Base-by-base conservation (phyloP, 2,888 invertebrate species). In the Lithophane leautieri region DNA sequence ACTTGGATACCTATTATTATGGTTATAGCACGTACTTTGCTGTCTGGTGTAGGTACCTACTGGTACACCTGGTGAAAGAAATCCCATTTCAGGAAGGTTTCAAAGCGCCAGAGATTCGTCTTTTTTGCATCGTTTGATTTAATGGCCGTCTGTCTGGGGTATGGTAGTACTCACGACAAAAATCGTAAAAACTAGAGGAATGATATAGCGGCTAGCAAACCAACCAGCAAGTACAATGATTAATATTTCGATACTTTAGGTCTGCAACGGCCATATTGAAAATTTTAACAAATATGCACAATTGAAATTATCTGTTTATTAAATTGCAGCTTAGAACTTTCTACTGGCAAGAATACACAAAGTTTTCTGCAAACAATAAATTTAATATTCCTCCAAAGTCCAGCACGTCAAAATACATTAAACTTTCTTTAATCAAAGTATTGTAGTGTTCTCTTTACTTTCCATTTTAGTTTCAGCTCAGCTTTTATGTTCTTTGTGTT, bases 111-210 rank as follows among this genome's bases (percentile, higher is more conserved):
- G 47, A 34, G n/a, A 19, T 28, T 61, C 16, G 52, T 54, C 14
- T 79, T 77, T 76, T 81, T 68, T 75, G 68, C 58, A 54, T 65
- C 25, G n/a, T 63, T 81, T 62, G 56, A 63, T 79, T 73, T 58
- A 67, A 67, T 56, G 61, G 16, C 14, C 54, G 44, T 50, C 73
- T 63, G 73, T 63, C 56, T 52, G 25, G 4, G 22, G 42, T 58
- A 76, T 68, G 50, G 11, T 16, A 58, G n/a, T 60, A 34, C 34
- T 34, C 6, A 34, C 42, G 11, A 44, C 28, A 34, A 12, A 44
- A 70, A 42, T 78, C 68, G 11, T 78, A 42, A 78, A 52, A 68
- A 68, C 56, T 58, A 50, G 22, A 66, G 34, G 42, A n/a, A 12
- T 19, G 14, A 22, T 71, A 44, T 14, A 0, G n/a, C n/a, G 34